Evolutionary conservation across 2,113 vertebrate genomes (phyloP).

Genomic region (Suricata suricatta): DNA sequence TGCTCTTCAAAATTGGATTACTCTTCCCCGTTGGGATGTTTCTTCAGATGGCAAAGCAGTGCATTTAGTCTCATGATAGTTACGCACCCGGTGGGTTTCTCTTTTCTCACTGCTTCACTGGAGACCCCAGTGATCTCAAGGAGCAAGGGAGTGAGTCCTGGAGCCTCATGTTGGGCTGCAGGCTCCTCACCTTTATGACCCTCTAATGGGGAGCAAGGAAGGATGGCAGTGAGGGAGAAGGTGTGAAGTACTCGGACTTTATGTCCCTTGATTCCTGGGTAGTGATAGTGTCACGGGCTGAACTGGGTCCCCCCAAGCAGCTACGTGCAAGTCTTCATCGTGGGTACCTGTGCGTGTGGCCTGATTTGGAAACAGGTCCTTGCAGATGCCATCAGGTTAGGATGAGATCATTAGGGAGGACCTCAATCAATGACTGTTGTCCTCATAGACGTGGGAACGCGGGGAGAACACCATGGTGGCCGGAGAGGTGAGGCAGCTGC

Average conservation of each 20-base stretch:
- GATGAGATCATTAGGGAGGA: too few species aligned
- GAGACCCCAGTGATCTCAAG: not conserved
- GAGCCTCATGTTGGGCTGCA: rapidly evolving
- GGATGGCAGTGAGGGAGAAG: not conserved
- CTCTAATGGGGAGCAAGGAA: too few species aligned
- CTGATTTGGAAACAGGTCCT: not conserved
- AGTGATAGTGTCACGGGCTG: not conserved
- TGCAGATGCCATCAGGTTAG: not conserved
- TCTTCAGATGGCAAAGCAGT: not conserved
- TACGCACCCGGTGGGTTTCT: rapidly evolving
- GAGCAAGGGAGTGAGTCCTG: too few species aligned
- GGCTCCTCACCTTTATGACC: rapidly evolving
- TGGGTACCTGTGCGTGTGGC: not conserved
- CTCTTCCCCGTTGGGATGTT: not conserved
- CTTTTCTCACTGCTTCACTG: not conserved
- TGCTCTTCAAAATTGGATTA: not conserved
- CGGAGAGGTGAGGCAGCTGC: rapidly evolving
- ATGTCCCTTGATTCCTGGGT: not conserved
- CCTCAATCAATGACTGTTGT: not conserved
- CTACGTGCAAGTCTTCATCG: rapidly evolving
- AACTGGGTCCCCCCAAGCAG: not conserved
- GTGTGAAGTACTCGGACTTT: not conserved
- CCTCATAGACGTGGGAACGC: rapidly evolving
- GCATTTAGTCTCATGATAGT: not conserved
- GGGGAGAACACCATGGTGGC: not conserved